phyloP scores from a whole-genome alignment of 2,797 vertebrate species.

The Iguana delicatissima region DNA sequence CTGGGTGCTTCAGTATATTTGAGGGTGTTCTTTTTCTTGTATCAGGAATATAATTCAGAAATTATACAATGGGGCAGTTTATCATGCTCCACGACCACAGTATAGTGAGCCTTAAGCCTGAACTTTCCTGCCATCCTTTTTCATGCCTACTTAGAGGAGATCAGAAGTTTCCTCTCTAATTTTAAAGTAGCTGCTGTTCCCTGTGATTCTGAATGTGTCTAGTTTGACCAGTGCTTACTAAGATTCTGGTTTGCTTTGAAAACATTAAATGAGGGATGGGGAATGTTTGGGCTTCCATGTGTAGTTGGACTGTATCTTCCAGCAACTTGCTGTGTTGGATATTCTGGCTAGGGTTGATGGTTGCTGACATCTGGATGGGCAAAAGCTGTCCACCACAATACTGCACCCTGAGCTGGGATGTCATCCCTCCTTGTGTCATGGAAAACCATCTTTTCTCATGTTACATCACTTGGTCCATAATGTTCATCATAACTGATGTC shows the following conservation, averaged over 20 bases:
- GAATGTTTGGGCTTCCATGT: neutral
- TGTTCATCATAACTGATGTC: no score
- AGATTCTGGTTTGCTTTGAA: no score
- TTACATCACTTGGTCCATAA: neutral
- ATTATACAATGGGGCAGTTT: neutral
- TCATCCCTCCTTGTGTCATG: neutral
- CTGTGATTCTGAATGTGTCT: neutral
- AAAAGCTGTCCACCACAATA: neutral
- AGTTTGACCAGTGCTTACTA: neutral
- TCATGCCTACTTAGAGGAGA: neutral
- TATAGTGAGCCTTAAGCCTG: neutral
- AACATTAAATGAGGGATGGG: no score
- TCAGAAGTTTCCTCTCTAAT: neutral
- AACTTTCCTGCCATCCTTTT: no score
- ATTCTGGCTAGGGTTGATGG: neutral
- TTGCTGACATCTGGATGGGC: neutral
- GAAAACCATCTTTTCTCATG: neutral
- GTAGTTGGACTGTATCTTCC: neutral
- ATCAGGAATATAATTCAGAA: neutral
- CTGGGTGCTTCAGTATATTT: neutral
- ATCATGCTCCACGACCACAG: neutral
- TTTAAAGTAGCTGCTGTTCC: neutral
- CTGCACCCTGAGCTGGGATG: neutral
- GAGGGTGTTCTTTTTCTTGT: neutral
- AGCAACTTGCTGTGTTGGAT: neutral